Percentiles rank a stretch among this genome's conserved stretches.
phyloP scores from a whole-genome alignment of 2,113 vertebrate genomes.

The Lasiurus cinereus region DNA sequence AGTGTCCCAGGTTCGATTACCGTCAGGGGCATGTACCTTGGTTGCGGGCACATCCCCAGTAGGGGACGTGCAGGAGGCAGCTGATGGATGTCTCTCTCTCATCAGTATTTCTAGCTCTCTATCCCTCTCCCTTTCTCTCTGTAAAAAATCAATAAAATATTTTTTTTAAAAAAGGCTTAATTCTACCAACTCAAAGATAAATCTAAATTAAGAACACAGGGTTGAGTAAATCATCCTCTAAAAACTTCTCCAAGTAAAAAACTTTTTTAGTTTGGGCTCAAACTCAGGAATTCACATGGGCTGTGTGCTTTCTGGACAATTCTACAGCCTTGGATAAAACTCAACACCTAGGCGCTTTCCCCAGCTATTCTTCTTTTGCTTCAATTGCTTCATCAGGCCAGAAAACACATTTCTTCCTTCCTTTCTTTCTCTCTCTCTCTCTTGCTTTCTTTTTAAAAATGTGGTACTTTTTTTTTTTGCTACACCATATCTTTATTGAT shows the following conservation, averaged over 20 bases:
- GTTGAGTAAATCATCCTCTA: neutral
- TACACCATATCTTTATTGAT: no score
- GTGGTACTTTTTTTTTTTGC: no score
- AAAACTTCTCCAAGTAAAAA: neutral
- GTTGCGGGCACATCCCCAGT: no score
- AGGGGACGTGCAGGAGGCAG: no score
- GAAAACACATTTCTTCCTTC: neutral
- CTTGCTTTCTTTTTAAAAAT: no score
- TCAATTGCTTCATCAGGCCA: neutral
- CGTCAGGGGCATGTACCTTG: no score
- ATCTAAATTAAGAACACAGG: slow-evolving; percentile 1
- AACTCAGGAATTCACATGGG: neutral
- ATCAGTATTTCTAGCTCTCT: no score
- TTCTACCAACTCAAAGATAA: neutral
- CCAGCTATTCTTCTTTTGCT: neutral
- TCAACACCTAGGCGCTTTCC: neutral
- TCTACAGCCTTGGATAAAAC: neutral
- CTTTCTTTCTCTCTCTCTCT: no score
- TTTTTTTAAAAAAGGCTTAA: neutral
- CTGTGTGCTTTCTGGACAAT: neutral
- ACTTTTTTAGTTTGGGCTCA: neutral
- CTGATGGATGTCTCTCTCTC: no score
- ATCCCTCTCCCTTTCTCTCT: no score
- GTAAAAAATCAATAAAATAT: no score
- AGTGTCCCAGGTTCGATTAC: no score